Percentiles rank a stretch among this genome's conserved stretches.
Evolutionary conservation across 2,797 vertebrate genomes (phyloP).

Genomic region (Tinamus major): DNA sequence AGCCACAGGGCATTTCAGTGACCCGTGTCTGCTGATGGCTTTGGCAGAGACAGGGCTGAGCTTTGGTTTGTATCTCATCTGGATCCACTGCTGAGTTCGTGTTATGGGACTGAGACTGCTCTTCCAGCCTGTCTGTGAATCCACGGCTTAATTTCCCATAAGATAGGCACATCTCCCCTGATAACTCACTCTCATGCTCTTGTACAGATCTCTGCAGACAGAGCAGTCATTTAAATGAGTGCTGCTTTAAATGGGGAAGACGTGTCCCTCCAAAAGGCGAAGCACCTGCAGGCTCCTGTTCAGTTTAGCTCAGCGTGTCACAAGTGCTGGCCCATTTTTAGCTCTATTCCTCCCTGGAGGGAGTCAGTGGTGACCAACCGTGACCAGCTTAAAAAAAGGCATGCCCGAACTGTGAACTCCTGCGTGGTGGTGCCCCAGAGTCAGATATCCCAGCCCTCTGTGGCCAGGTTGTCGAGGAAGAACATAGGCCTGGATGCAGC

Average conservation of each 20-base stretch:
- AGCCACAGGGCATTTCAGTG: not conserved
- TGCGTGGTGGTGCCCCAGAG: not conserved
- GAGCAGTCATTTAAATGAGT: not conserved
- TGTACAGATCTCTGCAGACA: not conserved
- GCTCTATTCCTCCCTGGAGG: not conserved
- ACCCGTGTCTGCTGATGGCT: not conserved
- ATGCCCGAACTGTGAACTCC: not conserved
- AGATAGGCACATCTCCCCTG: not conserved
- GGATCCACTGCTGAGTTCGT: not conserved
- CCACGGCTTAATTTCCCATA: not conserved
- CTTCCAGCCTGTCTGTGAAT: not conserved
- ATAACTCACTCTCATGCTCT: not conserved
- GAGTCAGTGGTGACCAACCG: not conserved
- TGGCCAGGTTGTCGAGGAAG: not conserved
- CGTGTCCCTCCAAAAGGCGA: not conserved
- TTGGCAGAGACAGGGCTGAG: not conserved
- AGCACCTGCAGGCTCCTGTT: not conserved
- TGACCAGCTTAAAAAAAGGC: not conserved
- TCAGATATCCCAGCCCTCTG: not conserved
- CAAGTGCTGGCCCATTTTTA: slow-evolving; percentile 10
- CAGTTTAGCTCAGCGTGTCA: not conserved
- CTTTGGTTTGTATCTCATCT: not conserved
- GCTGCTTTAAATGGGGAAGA: not conserved
- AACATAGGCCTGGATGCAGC: not conserved
- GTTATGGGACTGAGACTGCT: not conserved